Conservation (phyloP, 2,888 invertebrate species). For the Eumacrocentrus americanus region DNA sequence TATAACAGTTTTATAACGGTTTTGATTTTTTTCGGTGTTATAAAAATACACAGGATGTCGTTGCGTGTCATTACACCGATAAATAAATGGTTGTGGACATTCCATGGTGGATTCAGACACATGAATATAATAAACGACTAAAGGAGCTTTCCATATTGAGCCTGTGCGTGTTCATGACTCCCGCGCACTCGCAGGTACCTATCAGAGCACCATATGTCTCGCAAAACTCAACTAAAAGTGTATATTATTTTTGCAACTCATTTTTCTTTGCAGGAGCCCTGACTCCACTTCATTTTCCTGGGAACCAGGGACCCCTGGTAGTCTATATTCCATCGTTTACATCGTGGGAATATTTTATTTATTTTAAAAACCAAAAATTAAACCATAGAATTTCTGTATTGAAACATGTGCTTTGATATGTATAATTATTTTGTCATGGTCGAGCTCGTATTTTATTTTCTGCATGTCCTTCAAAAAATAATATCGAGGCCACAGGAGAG, state of each 20-base stretch:
- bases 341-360: conserved; percentile 10
- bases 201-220: background rate
- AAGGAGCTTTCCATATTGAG: background rate
- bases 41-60: conserved; percentile 5
- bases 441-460: background rate
- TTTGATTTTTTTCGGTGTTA: background rate
- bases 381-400: too few relatives aligned
- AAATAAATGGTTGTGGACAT: conserved; percentile 7
- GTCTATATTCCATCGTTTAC: background rate
- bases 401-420: too few relatives aligned
- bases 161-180: background rate
- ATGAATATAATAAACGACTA: background rate
- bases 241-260: conserved; percentile 6
- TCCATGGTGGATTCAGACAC: background rate
- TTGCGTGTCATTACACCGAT: conserved; percentile 1
- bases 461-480: background rate
- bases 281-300: background rate
- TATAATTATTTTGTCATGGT: background rate
- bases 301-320: background rate
- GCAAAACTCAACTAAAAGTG: background rate
- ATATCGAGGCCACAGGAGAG: background rate
- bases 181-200: background rate
- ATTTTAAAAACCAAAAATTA: background rate
- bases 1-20: background rate
- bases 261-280: conserved; percentile 12